A percentile compares a stretch with the other conserved stretches of the same genome.
Evolutionary conservation across 2,113 vertebrate species (phyloP).

Genomic region (Myotis brandtii): DNA sequence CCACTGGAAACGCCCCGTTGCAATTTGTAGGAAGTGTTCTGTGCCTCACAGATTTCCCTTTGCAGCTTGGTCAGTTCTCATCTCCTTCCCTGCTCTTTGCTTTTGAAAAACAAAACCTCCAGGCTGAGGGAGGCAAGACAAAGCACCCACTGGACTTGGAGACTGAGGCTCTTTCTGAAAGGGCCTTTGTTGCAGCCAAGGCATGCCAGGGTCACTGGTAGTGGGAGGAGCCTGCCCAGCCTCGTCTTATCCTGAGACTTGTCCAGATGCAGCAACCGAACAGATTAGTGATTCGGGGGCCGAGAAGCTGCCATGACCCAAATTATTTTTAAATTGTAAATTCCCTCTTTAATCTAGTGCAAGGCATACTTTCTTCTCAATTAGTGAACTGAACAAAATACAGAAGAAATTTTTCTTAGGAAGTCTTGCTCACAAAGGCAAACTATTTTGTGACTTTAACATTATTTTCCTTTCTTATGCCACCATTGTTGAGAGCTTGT

Average conservation of each 20-base stretch:
- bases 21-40: neutral
- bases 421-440: neutral
- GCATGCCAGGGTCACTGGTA: neutral
- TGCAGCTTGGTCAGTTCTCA: neutral
- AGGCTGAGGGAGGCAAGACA: conserved; percentile 21
- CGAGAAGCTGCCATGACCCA: neutral
- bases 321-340: neutral
- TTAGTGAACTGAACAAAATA: neutral
- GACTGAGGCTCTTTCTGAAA: conserved; percentile 61
- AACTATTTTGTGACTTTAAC: neutral
- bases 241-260: neutral
- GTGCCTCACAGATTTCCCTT: neutral
- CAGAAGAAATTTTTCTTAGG: neutral
- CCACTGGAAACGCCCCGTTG: neutral
- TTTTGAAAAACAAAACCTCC: conserved; percentile 36
- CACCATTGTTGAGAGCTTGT: neutral
- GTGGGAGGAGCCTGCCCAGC: conserved; percentile 6
- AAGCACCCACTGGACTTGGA: conserved; percentile 53
- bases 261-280: neutral
- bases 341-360: neutral
- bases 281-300: neutral
- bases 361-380: neutral
- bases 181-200: conserved; percentile 53
- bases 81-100: neutral
- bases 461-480: neutral